Conservation (phyloP, 2,888 invertebrate genomes). For the Stictocephala bisonia region DNA sequence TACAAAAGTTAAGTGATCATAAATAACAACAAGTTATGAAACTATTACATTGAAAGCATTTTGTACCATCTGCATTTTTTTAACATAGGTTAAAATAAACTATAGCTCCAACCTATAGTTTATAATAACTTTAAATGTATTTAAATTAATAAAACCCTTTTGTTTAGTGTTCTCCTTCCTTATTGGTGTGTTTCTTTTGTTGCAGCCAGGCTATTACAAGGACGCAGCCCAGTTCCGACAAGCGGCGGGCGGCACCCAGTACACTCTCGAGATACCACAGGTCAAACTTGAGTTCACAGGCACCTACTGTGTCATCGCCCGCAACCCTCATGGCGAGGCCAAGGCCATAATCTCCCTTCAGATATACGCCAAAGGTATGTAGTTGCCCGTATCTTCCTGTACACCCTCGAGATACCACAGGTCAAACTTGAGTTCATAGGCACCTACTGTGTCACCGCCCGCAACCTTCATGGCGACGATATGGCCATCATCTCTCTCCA, state of each 20-base stretch:
- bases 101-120: no score
- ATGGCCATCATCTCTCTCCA: constrained; percentile 89
- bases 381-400: constrained; percentile 66
- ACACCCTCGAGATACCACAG: constrained; percentile 86
- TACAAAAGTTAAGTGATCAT: no score
- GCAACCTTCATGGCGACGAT: constrained; percentile 84
- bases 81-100: no score
- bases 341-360: constrained; percentile 89
- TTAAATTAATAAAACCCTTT: no score
- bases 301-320: constrained; percentile 85
- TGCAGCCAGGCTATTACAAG: constrained; percentile 86
- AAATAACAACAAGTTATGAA: no score
- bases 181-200: constrained; percentile 59
- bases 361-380: constrained; percentile 83
- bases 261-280: constrained; percentile 86
- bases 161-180: no score
- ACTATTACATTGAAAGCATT: no score
- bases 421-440: constrained; percentile 89
- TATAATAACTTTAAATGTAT: no score
- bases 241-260: constrained; percentile 81
- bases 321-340: constrained; percentile 84
- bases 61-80: no score
- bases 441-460: constrained; percentile 85
- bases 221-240: constrained; percentile 86
- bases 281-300: constrained; percentile 89